These are phyloP conservation scores for Magallana gigas DNA, from an alignment of 1,140 invertebrate genomes.

Conservation along the genomic window DNA sequence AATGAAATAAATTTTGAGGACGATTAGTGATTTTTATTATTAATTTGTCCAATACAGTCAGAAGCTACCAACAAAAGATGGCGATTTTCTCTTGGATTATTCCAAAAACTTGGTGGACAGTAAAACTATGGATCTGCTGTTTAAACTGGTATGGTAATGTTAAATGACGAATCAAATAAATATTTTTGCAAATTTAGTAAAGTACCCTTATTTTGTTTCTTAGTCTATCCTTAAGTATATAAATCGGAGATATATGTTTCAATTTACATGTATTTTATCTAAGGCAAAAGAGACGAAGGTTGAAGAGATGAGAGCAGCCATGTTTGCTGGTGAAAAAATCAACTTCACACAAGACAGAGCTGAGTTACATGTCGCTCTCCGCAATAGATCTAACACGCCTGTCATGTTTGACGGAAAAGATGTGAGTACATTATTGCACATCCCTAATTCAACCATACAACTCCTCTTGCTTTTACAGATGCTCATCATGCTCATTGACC, in stretches of 20 bases:
- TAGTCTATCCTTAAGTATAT: too few species aligned
- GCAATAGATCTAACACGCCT: slow-evolving; percentile 89
- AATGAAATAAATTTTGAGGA: too few species aligned
- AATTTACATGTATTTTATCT: not conserved
- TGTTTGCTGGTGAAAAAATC: slow-evolving; percentile 97
- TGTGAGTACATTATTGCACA: slow-evolving; percentile 79
- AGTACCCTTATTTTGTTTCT: too few species aligned
- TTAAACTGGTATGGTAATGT: slow-evolving; percentile 86
- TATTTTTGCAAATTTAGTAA: too few species aligned
- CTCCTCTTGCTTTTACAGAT: too few species aligned
- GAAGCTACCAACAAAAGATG: slow-evolving; percentile 86
- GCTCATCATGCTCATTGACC: too few species aligned
- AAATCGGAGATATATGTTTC: too few species aligned
- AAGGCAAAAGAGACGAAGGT: slow-evolving; percentile 91
- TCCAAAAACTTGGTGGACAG: slow-evolving; percentile 97
- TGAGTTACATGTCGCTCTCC: slow-evolving; percentile 95
- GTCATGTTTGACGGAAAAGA: slow-evolving; percentile 94
- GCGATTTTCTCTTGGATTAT: slow-evolving; percentile 94
- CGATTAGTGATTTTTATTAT: not conserved
- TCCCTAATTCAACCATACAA: too few species aligned
- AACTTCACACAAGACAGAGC: slow-evolving; percentile 98
- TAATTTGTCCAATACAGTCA: not conserved
- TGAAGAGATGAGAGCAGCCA: slow-evolving; percentile 91
- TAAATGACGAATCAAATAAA: not conserved
- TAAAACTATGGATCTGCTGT: slow-evolving; percentile 86